Base-by-base conservation (phyloP, 2,888 invertebrate species). In the Heteropelma amictum region DNA sequence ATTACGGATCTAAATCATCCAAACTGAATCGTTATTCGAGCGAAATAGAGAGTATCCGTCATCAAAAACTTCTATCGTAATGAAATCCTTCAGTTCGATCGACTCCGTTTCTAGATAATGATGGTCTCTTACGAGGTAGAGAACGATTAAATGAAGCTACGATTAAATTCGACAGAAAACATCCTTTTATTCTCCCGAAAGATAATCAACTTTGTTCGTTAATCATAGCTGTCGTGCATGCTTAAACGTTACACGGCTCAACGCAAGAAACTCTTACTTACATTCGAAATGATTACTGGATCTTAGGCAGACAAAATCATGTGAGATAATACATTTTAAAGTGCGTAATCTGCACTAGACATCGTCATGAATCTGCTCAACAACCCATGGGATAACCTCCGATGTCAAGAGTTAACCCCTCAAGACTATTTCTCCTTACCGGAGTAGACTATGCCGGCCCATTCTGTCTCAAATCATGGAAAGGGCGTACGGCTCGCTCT, bases 371-470 rank as follows among this genome's bases (percentile, higher is more conserved):
- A 12, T 30, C 5, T 19, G 45, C 45, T 1, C 40, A 12, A 1
- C 58, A 58, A 26, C 12, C 42, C 1, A 58, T 58, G 58, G 58
- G 40, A 1, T 38, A 58, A 12, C 26, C 17, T 7, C 42, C 58
- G 1, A 4, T 42, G 12, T 14, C 14, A 5, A 12, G 45, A 17
- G 19, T 45, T 1, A 45, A 14, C 2, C 42, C 45, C 0, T 26
- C 45, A 8, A 14, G 60, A 3, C 19, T 45, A 14, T 60, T 60
- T 10, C 2, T 26, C 1, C 12, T 26, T 2, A 30, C 60, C 0
- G 45, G 60, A 3, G 60, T 60, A n/a, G 60, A 60, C 10, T 45
- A 60, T 12, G 45, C 45, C 2, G 45, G 45, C 2, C 60, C 60
- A 1, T 14, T 60, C 8, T 60, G 19, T 1, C 19, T 60, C 1